Evolutionary conservation across 2,113 vertebrate species (phyloP).

Genomic region (Chamaea fasciata): DNA sequence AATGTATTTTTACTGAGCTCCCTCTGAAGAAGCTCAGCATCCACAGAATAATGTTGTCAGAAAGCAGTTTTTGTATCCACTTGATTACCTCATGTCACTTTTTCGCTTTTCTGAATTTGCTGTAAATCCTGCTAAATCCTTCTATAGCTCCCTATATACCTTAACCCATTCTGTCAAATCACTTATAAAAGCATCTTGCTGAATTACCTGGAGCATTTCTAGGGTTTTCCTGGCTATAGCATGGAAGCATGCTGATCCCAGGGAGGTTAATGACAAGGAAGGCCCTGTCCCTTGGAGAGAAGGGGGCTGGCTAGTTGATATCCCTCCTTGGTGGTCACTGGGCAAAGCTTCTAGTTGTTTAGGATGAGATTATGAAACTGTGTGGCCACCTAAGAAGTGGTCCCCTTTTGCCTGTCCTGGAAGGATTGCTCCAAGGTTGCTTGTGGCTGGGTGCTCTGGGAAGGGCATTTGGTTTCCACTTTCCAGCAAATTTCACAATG

Average conservation of each 20-base stretch:
- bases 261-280: background rate
- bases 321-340: background rate
- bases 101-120: background rate
- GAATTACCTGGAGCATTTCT: background rate
- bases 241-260: fast-evolving
- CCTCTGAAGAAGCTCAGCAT: background rate
- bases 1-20: background rate
- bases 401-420: background rate
- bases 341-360: background rate
- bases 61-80: background rate
- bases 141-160: background rate
- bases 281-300: fast-evolving
- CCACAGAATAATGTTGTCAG: background rate
- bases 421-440: background rate
- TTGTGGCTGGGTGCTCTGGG: background rate
- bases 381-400: background rate
- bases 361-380: background rate
- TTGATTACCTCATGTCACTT: background rate
- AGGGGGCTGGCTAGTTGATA: background rate
- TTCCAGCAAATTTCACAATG: background rate
- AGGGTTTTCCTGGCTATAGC: background rate
- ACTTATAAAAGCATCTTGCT: background rate
- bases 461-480: background rate
- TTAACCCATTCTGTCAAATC: background rate
- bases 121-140: conserved; percentile 1